Evolutionary conservation across 2,797 vertebrate species (phyloP), one percentile per base, ranked within the genome.

Genomic region (Paedocypris micromegethes): DNA sequence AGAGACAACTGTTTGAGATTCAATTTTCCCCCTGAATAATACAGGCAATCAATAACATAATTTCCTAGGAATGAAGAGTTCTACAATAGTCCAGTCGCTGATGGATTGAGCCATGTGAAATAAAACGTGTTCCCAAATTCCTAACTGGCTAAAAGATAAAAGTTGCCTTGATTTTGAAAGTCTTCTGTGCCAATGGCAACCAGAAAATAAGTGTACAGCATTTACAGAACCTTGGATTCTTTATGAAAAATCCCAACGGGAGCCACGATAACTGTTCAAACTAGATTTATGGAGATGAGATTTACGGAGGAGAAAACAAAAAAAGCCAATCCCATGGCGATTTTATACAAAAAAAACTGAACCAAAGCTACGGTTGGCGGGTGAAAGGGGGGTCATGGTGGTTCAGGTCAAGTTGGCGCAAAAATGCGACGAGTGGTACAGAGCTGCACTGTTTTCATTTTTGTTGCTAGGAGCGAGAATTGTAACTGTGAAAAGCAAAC

Each of bases 401-500:
- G 52, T 39, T 38, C 45, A 50, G 47, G 71, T 43, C 65, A 40
- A 67, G 64, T 39, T 58, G 49, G 59, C 44, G 2, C 57, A 41
- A 4, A 64, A 56, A 56, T 9, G 5, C 37, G 48, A 6, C 39
- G 49, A 64, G 39, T 59, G 47, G 64, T 44, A 61, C 39, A 38
- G 9, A 3, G 37, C 63, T 61, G 9, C 56, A 43, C 8, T 23
- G n/a, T 64, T 65, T 58, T 66, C 56, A 66, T 53, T 55, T 64
- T 40, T 6, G 65, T 54, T 60, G 60, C 56, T 68, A 72, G n/a
- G 50, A 60, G 65, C 60, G 4, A 0, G 37, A 8, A 49, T 38
- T 9, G 50, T 60, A 52, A 64, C 65, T 51, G 42, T 43, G 53
- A 23, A 57, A 8, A 47, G 64, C 50, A 54, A 48, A 72, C 51